Evolutionary conservation across 2,113 vertebrate species (phyloP).

Genomic region (Halichoeres trimaculatus): DNA sequence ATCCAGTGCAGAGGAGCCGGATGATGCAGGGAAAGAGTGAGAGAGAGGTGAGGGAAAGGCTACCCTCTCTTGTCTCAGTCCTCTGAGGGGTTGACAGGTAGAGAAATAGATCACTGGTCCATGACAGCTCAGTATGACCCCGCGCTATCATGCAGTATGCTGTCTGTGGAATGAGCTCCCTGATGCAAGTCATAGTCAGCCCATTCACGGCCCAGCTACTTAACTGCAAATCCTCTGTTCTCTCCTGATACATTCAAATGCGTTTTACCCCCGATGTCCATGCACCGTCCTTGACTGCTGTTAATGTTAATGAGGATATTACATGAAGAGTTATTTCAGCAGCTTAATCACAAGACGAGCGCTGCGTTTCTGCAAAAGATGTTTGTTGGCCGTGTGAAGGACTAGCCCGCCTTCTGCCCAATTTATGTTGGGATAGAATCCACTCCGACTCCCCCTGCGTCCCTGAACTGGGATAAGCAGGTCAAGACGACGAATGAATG

Average conservation of each 20-base stretch:
- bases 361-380: conserved; percentile 40
- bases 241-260: conserved; percentile 57
- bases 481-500: conserved; percentile 60
- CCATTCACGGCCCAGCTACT: conserved; percentile 60
- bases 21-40: conserved; percentile 23
- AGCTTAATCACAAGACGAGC: conserved; percentile 60
- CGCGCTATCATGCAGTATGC: conserved; percentile 67
- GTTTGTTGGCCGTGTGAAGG: conserved; percentile 55
- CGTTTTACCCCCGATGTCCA: conserved; percentile 46
- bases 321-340: conserved; percentile 55
- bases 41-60: conserved; percentile 63
- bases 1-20: conserved; percentile 21
- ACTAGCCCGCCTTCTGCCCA: conserved; percentile 46
- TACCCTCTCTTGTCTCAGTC: conserved; percentile 71
- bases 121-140: conserved; percentile 84
- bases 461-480: conserved; percentile 63
- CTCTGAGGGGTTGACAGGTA: conserved; percentile 82
- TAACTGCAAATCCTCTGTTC: conserved; percentile 61
- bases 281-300: conserved; percentile 76
- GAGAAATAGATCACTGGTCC: conserved; percentile 84
- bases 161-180: conserved; percentile 69
- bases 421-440: conserved; percentile 55
- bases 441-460: conserved; percentile 32
- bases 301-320: conserved; percentile 74
- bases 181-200: conserved; percentile 61